Evolutionary conservation across 2,797 vertebrate genomes (phyloP), one percentile per base, ranked within the genome.

Genomic region (Notoglanidium macrostoma): DNA sequence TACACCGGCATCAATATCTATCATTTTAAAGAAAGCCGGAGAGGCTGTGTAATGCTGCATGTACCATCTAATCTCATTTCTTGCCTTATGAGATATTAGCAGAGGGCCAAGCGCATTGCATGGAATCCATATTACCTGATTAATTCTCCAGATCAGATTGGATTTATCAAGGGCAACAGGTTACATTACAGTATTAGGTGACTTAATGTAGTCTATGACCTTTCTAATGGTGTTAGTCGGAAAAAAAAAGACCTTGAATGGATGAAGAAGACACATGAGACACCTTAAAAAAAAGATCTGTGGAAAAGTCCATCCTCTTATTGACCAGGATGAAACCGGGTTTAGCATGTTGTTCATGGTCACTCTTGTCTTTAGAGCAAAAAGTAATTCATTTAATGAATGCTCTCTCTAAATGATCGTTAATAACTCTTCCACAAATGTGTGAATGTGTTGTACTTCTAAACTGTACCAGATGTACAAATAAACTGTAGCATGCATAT

Each of bases 61-160:
- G 10, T 54, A 54, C 5, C 63, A 32, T 83, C 81, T 83, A 83
- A 83, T 83, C 29, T 70, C 49, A 57, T 83, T 70, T 68, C 29
- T 54, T 54, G 26, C 21, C 17, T 32, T 23, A 54, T 54, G 65
- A 15, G 63, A 68, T 83, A 83, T 68, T 83, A 83, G 80, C 44
- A 83, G 12, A 83, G n/a, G 46, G n/a, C 65, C 46, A 2, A 70
- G 81, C 17, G 3, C n/a, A 35, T 68, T 11, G 61, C 17, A 83
- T 68, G 35, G 46, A 54, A 83, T 83, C 81, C 65, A 83, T 68
- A 83, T 83, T 68, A 83, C 29, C 63, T 68, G 65, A 83, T 83
- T 65, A 67, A 67, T 82, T 67, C 80, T 65, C 59, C 44, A 65
- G 61, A 65, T 65, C 59, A 67, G 80, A 67, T 49, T 54, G 81